Evolutionary conservation across 2,113 vertebrate genomes (phyloP), one percentile per base, ranked within the genome.

Genomic region (Panurus biarmicus): DNA sequence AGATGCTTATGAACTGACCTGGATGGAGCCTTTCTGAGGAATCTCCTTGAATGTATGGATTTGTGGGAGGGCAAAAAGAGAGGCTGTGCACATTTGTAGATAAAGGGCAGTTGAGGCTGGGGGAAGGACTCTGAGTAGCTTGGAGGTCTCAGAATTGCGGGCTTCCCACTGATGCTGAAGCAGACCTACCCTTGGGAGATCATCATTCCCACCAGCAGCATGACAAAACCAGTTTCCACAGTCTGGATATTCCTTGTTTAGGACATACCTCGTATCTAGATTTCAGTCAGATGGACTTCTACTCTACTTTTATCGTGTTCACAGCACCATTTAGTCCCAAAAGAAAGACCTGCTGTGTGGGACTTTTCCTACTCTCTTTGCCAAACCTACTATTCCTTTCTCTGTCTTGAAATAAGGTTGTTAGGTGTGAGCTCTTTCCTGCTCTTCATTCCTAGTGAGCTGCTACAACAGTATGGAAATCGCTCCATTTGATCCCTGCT

Each of bases 391-490:
- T 38, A 0, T 31, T 92, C 54, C 36, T 80, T 65, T 62, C 29
- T 51, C 38, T 77, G 3, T 64, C 80, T 89, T 89, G 71, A 58
- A 83, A 47, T 29, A 16, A 3, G 3, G 31, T 61, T 53, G 65
- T 85, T 81, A 70, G 56, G 38, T 73, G 45, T 74, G 82, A 88
- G 51, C 38, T 62, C 48, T 72, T 87, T 61, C 44, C 38, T 71
- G 17, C 31, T 84, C 61, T 74, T 74, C 33, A 1, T 80, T 85
- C 47, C 38, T 75, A n/a, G 23, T 62, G 45, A 40, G 20, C 76
- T 91, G 42, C 87, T 94, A 29, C 54, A 83, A 47, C 74, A 64
- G 24, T 48, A 66, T 94, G 87, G 95, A 91, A 93, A 90, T 94
- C 6, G 44, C 21, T 85, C 38, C 42, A 42, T 72, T 89, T 91